These are phyloP conservation scores for Microplitis manilae DNA, from an alignment of 2,888 invertebrate genomes.

Conservation along the genomic window DNA sequence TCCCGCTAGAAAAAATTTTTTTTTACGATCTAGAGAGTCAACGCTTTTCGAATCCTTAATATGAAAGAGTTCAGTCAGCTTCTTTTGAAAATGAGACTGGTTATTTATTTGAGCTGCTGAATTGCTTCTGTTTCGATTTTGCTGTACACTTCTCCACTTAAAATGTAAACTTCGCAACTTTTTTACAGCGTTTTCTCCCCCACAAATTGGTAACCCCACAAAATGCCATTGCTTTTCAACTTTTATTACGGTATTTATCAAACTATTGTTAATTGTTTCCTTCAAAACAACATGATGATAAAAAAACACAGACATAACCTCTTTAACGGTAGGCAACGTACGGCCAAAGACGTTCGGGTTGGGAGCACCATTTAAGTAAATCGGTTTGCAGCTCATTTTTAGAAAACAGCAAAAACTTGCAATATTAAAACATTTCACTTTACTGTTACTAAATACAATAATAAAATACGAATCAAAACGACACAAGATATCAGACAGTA, in stretches of 20 bases:
- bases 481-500: not conserved
- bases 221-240: slow-evolving; percentile 27
- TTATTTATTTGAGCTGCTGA: slow-evolving; percentile 27
- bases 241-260: slow-evolving; percentile 3
- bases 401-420: not conserved
- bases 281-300: slow-evolving; percentile 26
- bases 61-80: slow-evolving; percentile 23
- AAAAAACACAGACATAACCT: slow-evolving; percentile 31
- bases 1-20: too few species aligned
- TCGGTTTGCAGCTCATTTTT: not conserved
- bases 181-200: slow-evolving; percentile 24
- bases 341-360: slow-evolving; percentile 26
- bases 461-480: not conserved
- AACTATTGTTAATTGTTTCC: slow-evolving; percentile 15
- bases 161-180: not conserved
- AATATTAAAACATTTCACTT: not conserved
- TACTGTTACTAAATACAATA: not conserved
- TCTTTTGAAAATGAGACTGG: slow-evolving; percentile 10
- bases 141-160: not conserved
- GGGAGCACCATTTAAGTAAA: slow-evolving; percentile 22
- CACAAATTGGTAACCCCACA: slow-evolving; percentile 13
- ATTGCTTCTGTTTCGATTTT: slow-evolving; percentile 3
- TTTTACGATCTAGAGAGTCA: not conserved
- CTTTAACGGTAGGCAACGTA: slow-evolving; percentile 29
- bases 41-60: slow-evolving; percentile 24